Evolutionary conservation across 2,113 vertebrate genomes (phyloP), one percentile per base, ranked within the genome.

Genomic region (Rallus limicola): DNA sequence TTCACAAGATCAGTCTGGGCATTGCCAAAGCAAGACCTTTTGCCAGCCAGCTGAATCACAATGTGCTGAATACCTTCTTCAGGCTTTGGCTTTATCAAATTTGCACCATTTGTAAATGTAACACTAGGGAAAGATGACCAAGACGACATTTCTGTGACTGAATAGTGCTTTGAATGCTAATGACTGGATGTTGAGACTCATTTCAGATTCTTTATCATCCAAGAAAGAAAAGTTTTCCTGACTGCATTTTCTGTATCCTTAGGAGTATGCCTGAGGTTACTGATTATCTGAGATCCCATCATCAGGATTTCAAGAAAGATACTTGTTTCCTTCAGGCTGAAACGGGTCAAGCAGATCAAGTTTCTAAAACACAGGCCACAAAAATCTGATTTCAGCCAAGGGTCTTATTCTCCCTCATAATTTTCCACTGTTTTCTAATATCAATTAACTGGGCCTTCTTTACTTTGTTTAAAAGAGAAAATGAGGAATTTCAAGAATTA

Each of bases 231-330:
- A 93, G 53, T 36, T 91, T 62, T 92, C 78, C 82, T 69, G 65
- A 79, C 67, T 33, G 67, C 34, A 12, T 85, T 93, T 96, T 56
- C 81, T 52, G 58, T 36, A 76, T 42, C 58, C 2, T 3, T 58
- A 21, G 25, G 52, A 92, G 34, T 13, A 70, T 1, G 44, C 90
- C 88, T 28, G 29, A 31, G 55, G 95, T 93, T 82, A 86, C 80
- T 65, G 80, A 86, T 92, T 94, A 92, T 86, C 58, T 85, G 62
- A 13, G 25, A 95, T 89, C 55, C 17, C 58, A 82, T 94, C 88
- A 92, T 11, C 53, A 76, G 11, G 28, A 68, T 93, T 87, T 92
- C 93, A 93, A 75, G 64, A 86, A 53, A 81, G 40, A 95, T 72
- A 67, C 21, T 91, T 50, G n/a, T 50, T 93, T 82, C 77, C 85